Base-by-base conservation (phyloP, 1,140 invertebrate species). In the Zaprionus ornatus region DNA sequence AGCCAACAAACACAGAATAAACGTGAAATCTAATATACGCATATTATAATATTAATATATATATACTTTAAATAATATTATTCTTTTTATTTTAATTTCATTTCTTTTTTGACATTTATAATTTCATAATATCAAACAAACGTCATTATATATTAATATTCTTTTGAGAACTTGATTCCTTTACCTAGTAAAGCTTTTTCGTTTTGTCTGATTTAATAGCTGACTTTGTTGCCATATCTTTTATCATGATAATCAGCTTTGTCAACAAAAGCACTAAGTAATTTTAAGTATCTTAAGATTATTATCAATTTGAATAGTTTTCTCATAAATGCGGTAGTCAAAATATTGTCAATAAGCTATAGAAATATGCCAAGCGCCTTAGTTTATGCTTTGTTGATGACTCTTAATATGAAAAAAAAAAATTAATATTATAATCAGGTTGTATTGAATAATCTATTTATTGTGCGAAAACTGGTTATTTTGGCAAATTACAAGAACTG, bases 161-260 rank as follows among this genome's bases (percentile, higher is more conserved):
- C 2, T 29, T 10, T 29, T 1, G 9, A 10, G 2, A 32, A 32
- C 9, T 32, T 10, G 29, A 32, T 32, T 32, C 9, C 3, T 32
- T 27, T 7, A 27, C 0, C 27, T 9, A 7, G 1, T 27, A 0
- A 9, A 27, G 6, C 27, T 7, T 27, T 27, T 37, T 15, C 32
- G 10, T 13, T 15, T 7, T 61, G 10, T 21, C 13, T 35, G 23
- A 60, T 17, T 27, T 27, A 12, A 52, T 2, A 40, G 27, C 5
- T 45, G 15, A 4, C 42, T 52, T 50, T 48, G 56, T 7, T 54
- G 7, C 10, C 3, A 42, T 17, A 25, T 54, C 17, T 21, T 59
- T 66, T 67, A 42, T 68, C 35, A 68, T 74, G 56, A 42, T 68
- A 45, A 61, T 45, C 35, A 45, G 21, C 25, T 59, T 35, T 25